Percentiles rank a stretch among this genome's conserved stretches.
Conservation (phyloP, 2,113 vertebrate genomes). For the Toxostoma redivivum region DNA sequence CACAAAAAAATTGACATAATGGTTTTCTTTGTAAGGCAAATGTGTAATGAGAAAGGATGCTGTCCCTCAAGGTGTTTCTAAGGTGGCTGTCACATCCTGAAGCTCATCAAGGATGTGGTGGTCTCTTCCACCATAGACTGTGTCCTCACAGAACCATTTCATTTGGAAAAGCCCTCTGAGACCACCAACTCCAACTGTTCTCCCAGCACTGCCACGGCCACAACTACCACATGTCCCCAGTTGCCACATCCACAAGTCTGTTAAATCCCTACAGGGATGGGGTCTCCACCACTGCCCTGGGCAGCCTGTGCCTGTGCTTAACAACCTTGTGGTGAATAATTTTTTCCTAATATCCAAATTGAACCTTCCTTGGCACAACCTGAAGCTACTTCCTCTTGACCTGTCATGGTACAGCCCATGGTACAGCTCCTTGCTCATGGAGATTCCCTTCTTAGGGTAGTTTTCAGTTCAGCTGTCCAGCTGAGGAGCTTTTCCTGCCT, state of each 20-base stretch:
- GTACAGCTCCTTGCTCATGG: neutral
- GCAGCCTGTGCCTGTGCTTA: neutral
- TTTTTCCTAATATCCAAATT: neutral
- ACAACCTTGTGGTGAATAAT: neutral
- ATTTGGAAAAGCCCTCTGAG: neutral
- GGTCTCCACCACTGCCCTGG: neutral
- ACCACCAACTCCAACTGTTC: neutral
- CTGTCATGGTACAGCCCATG: neutral
- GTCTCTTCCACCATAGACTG: neutral
- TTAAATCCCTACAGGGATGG: neutral
- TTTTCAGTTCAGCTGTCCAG: neutral
- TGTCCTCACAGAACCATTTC: neutral
- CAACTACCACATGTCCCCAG: too few species aligned
- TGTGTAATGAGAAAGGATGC: neutral
- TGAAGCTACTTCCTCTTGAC: neutral
- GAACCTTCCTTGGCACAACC: neutral
- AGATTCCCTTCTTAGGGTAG: neutral
- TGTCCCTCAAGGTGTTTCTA: neutral
- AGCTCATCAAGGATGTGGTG: neutral
- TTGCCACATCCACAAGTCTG: rapidly evolving
- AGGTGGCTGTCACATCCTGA: neutral
- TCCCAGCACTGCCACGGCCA: neutral
- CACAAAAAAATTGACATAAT: neutral
- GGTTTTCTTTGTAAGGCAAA: neutral
- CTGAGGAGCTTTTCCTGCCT: neutral